Base-by-base conservation (phyloP, 1,140 invertebrate species). In the Pseudachorutes palmiensis region DNA sequence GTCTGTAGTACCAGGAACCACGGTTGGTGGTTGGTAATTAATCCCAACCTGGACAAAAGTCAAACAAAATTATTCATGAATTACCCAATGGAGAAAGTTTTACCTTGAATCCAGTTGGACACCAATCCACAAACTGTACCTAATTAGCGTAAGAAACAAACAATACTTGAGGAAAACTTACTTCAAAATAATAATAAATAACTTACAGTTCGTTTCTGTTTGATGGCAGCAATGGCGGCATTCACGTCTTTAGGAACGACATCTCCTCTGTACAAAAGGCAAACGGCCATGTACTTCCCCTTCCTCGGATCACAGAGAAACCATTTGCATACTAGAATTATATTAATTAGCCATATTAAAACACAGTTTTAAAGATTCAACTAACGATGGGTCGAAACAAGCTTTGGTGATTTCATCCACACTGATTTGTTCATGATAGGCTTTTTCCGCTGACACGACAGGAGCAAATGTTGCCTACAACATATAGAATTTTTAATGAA, bases 51-150 rank as follows among this genome's bases (percentile, higher is more conserved):
- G 59, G 14, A 5, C 5, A 61, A 61, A 29, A 24, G 76, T 68
- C 70, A 78, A 60, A n/a, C 51, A 58, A 16, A 28, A 58, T 5
- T 5, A 9, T 5, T 19, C 19, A 41, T 5, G 36, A 9, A 5
- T 9, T 19, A 41, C 5, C 36, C 36, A 19, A 5, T 41, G 36
- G 36, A 41, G 5, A 9, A 9, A 41, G 9, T 61, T 19, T 49
- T 51, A 69, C 80, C 68, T 89, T 89, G 82, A 89, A 91, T 69
- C 90, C 90, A 74, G 90, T 92, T 45, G 90, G 90, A 79, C 90
- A 92, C 90, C 91, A 91, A 80, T 92, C 90, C 32, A 93, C 91
- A 78, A 94, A 94, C 79, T 90, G 87, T 74, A 92, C n/a, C n/a
- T n/a, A n/a, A n/a, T n/a, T n/a, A n/a, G n/a, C n/a, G n/a, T n/a